Percentiles rank a stretch among this genome's conserved stretches.
These are phyloP conservation scores for Datnioides undecimradiatus DNA, from an alignment of 2,113 vertebrate genomes.

Conservation along the genomic window DNA sequence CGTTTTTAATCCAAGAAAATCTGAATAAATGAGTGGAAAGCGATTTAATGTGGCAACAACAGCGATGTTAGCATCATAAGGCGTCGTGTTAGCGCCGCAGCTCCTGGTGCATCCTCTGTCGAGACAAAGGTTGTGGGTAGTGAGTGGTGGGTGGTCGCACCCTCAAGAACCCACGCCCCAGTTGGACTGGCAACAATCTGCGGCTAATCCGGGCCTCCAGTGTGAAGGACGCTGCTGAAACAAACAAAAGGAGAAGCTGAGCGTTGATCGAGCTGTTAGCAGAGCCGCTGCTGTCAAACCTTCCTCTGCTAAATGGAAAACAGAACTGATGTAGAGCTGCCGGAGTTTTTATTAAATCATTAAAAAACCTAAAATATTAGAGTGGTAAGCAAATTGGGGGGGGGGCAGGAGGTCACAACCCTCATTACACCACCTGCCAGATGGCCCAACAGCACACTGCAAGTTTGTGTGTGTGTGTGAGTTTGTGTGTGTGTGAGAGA, in stretches of 20 bases:
- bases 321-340: too few relatives aligned
- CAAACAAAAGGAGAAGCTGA: not conserved
- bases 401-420: slow-evolving; percentile 69
- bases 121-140: slow-evolving; percentile 25
- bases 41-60: too few relatives aligned
- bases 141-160: slow-evolving; percentile 10
- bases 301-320: too few relatives aligned
- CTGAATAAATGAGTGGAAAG: too few relatives aligned
- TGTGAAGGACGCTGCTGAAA: not conserved
- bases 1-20: too few relatives aligned
- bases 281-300: too few relatives aligned
- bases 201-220: slow-evolving; percentile 50
- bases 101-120: not conserved
- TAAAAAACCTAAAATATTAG: slow-evolving; percentile 33
- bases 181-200: slow-evolving; percentile 69
- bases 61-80: too few relatives aligned
- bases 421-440: slow-evolving; percentile 77
- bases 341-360: too few relatives aligned
- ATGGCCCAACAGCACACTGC: slow-evolving; percentile 53
- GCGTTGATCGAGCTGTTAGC: not conserved
- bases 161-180: not conserved
- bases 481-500: slow-evolving; percentile 32
- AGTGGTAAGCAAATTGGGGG: slow-evolving; percentile 46
- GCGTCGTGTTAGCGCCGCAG: too few relatives aligned
- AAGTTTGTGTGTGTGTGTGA: slow-evolving; percentile 34